Evolutionary conservation across 2,113 vertebrate genomes (phyloP), one percentile per base, ranked within the genome.

Genomic region (Epinephelus lanceolatus): DNA sequence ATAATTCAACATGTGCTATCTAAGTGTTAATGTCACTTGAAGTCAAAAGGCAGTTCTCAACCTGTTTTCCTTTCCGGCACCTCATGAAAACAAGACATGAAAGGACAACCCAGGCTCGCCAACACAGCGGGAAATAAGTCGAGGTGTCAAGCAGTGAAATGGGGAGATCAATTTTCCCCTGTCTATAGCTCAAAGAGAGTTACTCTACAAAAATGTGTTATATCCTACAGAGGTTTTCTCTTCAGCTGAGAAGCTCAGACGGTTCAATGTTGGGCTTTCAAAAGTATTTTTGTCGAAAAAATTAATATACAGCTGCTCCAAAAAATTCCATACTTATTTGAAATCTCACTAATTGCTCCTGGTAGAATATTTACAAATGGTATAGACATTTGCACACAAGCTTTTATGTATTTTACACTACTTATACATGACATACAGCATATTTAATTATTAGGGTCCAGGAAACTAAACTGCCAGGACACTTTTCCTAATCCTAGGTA

Each of bases 111-210:
- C 69, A 66, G 74, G 66, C 86, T 80, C 71, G 80, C 57, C 3
- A 77, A 75, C 86, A 59, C 88, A 87, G 89, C 84, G 51, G 83
- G 86, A 88, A 85, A 83, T 83, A 82, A 87, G 88, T 76, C 7
- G 21, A 87, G 56, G 70, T 84, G 86, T 82, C 69, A 86, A 69
- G 65, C 73, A 37, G 72, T 81, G 80, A 88, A 88, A 84, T 55
- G 51, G 70, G 57, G 14, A 77, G 73, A 90, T 92, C 81, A 81
- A 81, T 90, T 89, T 37, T 77, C 51, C 37, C 30, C 33, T 57
- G 67, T 88, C 66, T 74, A 18, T 15, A 75, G 70, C 71, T 88
- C 66, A 63, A 74, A 90, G 60, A 67, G 57, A 60, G 45, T 83
- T 60, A 55, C 57, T 60, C 56, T 56, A 17, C 68, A 45, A n/a